Evolutionary conservation across 2,797 vertebrate genomes (phyloP).

Genomic region (Hirundo rustica): DNA sequence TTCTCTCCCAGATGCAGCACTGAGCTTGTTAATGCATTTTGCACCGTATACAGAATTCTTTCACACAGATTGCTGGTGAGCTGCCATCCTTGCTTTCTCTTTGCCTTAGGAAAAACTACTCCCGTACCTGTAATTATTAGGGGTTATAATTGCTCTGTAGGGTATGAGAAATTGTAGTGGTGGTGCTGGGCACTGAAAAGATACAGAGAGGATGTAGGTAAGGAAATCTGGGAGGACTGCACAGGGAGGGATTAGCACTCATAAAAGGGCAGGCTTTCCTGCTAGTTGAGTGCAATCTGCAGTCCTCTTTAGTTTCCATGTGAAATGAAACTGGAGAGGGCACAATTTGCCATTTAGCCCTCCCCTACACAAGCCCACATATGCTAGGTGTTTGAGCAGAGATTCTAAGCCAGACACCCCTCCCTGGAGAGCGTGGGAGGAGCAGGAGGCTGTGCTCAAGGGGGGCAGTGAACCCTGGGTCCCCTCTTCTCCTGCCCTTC

Average conservation of each 20-base stretch:
- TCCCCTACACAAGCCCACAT: background rate
- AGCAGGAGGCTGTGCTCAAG: accelerated
- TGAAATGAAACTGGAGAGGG: background rate
- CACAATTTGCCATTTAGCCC: background rate
- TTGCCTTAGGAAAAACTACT: background rate
- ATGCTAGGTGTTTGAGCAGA: background rate
- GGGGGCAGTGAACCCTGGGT: background rate
- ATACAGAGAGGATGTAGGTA: background rate
- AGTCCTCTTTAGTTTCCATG: background rate
- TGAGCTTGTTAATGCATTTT: background rate
- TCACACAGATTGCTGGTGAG: background rate
- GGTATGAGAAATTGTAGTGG: background rate
- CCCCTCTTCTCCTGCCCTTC: background rate
- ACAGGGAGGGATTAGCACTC: background rate
- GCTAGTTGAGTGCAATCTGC: background rate
- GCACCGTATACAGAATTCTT: background rate
- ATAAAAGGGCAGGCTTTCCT: background rate
- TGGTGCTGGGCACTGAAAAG: background rate
- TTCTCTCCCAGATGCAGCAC: background rate
- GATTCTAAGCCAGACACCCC: background rate
- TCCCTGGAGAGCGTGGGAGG: accelerated
- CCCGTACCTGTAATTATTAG: background rate
- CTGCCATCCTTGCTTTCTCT: background rate
- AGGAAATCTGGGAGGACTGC: background rate
- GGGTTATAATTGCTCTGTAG: background rate